A percentile compares a stretch with the other conserved stretches of the same genome.
Conservation (phyloP, 64 coral and sea anemone species). For the Actinia tenebrosa region DNA sequence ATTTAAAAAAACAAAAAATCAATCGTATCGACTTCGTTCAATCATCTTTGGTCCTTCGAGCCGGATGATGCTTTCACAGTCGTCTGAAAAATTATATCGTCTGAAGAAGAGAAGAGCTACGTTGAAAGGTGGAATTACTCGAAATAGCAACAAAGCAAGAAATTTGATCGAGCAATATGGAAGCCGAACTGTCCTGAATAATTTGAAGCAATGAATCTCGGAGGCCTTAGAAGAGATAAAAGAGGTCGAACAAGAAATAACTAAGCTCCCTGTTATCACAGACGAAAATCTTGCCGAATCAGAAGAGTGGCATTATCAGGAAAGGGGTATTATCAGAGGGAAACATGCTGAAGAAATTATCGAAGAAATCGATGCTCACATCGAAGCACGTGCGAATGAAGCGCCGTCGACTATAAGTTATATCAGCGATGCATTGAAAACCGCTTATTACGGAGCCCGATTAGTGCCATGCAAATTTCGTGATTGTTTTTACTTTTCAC, state of each 20-base stretch:
- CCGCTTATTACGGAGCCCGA: too few species aligned
- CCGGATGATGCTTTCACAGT: not conserved
- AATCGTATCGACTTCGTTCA: too few species aligned
- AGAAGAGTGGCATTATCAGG: not conserved
- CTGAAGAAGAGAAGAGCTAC: not conserved
- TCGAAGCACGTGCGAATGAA: not conserved
- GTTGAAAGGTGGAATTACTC: slow-evolving; percentile 7
- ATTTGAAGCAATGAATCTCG: not conserved
- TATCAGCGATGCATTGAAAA: not conserved
- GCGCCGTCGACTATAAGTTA: not conserved
- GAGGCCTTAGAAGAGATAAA: not conserved
- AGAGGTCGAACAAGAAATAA: not conserved
- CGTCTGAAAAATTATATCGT: not conserved
- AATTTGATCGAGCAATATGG: not conserved
- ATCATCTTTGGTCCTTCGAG: slow-evolving; percentile 18
- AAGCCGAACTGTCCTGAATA: slow-evolving; percentile 22
- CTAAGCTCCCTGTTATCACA: not conserved
- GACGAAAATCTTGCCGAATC: not conserved
- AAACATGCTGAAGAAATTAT: not conserved
- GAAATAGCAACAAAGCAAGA: not conserved
- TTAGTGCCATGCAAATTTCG: too few species aligned
- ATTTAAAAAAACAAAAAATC: too few species aligned
- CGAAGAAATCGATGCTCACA: not conserved
- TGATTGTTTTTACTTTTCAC: too few species aligned
- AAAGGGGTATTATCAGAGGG: too few species aligned